phyloP scores from a whole-genome alignment of 2,797 vertebrate species.

The Myotis findleyi region DNA sequence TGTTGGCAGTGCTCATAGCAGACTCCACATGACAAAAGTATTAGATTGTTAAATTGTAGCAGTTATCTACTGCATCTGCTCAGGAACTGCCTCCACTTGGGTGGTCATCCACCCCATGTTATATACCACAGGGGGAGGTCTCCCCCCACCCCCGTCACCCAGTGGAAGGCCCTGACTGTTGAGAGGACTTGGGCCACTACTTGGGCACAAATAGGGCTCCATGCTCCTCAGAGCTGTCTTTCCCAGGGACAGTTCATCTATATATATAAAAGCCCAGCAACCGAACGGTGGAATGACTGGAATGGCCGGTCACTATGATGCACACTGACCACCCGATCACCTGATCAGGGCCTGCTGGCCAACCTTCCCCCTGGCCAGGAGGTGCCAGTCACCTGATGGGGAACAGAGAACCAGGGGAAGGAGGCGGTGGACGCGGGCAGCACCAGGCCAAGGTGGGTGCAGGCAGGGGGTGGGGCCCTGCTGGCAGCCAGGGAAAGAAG shows the following conservation, averaged over 20 bases:
- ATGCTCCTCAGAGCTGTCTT: not conserved
- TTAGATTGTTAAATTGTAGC: slow-evolving; percentile 72
- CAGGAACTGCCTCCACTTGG: slow-evolving; percentile 66
- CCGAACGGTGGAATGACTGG: too few species aligned
- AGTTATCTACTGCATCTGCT: slow-evolving; percentile 78
- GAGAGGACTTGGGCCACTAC: slow-evolving; percentile 43
- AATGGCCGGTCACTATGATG: too few species aligned
- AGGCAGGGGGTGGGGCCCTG: too few species aligned
- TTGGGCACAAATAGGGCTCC: not conserved
- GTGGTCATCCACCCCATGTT: slow-evolving; percentile 71
- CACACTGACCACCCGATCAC: too few species aligned
- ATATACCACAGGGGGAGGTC: slow-evolving; percentile 35
- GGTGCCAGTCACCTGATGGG: too few species aligned
- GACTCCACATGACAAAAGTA: slow-evolving; percentile 26
- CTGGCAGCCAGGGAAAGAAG: too few species aligned
- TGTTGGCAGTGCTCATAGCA: slow-evolving; percentile 51
- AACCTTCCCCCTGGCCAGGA: too few species aligned
- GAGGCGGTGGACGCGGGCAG: too few species aligned
- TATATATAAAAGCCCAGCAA: too few species aligned
- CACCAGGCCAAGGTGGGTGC: too few species aligned
- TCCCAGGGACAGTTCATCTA: not conserved
- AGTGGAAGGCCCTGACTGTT: slow-evolving; percentile 62
- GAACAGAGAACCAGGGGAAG: too few species aligned
- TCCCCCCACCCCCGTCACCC: not conserved
- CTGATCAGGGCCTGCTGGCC: too few species aligned